Evolutionary conservation across 2,888 invertebrate genomes (phyloP), one percentile per base, ranked within the genome.

Genomic region (Hypolimnas misippus): DNA sequence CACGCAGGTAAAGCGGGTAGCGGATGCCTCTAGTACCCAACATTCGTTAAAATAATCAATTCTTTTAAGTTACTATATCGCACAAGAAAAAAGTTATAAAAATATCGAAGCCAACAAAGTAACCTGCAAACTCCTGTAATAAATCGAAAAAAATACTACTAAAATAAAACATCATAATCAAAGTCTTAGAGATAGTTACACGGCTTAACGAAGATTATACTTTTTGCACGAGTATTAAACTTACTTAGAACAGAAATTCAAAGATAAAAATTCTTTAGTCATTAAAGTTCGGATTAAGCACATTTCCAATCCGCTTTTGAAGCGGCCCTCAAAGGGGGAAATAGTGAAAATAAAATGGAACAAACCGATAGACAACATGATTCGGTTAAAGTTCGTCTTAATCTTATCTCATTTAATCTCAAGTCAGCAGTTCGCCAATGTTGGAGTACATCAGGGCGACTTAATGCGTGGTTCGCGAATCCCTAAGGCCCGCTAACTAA

Each of bases 351-450:
- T 49, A 14, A 49, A 49, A 1, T 29, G 25, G 14, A n/a, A 25
- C 25, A 49, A 57, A 33, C 14, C 16, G 17, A 51, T 10, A 31
- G 51, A 29, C 10, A 57, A 44, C 35, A 25, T 14, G 14, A 49
- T 49, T 16, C 14, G 14, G 14, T 49, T 29, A 6, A 7, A 42
- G 51, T 7, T 21, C 21, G 17, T 17, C 46, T 42, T 58, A 42
- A 58, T 58, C 51, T 52, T 42, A 19, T 52, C n/a, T 25, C 29
- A 54, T 40, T 54, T 25, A 54, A 58, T 58, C 52, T 58, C 31
- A n/a, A 46, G 51, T 58, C 42, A 51, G 19, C 58, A 51, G 58
- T 52, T 56, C n/a, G n/a, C n/a, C n/a, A n/a, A n/a, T 52, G 25
- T 42, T 17, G 40, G 31, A 31, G 3, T 31, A 31, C 31, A 31